Evolutionary conservation across 1,140 invertebrate species (phyloP).

Genomic region (Pantala flavescens): DNA sequence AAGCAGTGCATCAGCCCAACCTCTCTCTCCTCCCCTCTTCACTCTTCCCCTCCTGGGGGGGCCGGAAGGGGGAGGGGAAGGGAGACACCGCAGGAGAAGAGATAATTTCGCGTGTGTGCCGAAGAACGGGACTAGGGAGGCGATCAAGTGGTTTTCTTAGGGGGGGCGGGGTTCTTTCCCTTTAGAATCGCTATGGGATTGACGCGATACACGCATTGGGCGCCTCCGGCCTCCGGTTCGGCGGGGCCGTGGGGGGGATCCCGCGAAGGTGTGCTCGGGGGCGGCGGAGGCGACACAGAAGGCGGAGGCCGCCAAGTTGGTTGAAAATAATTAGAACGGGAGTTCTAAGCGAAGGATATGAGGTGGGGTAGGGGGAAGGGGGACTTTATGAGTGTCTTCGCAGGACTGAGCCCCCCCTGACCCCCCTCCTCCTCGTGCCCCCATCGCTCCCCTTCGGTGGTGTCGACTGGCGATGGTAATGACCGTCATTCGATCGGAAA

Average conservation of each 20-base stretch:
- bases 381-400: neutral
- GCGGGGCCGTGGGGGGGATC: neutral
- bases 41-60: neutral
- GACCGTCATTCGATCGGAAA: too few relatives aligned
- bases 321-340: neutral
- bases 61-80: slow-evolving; percentile 3
- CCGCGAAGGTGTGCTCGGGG: neutral
- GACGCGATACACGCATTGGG: neutral
- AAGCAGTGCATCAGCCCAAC: neutral
- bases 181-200: neutral
- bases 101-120: neutral
- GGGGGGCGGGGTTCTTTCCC: neutral
- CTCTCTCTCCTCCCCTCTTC: neutral
- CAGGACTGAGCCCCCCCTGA: slow-evolving; percentile 1
- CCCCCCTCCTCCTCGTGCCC: neutral
- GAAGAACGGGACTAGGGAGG: neutral
- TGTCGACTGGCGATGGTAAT: too few relatives aligned
- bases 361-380: slow-evolving; percentile 11
- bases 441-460: too few relatives aligned
- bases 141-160: neutral
- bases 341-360: neutral
- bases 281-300: neutral
- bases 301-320: neutral
- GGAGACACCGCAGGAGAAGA: neutral
- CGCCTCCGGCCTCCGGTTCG: neutral